Evolutionary conservation across 2,888 invertebrate genomes (phyloP), one percentile per base, ranked within the genome.

Genomic region (Caenorhabditis uteleia): DNA sequence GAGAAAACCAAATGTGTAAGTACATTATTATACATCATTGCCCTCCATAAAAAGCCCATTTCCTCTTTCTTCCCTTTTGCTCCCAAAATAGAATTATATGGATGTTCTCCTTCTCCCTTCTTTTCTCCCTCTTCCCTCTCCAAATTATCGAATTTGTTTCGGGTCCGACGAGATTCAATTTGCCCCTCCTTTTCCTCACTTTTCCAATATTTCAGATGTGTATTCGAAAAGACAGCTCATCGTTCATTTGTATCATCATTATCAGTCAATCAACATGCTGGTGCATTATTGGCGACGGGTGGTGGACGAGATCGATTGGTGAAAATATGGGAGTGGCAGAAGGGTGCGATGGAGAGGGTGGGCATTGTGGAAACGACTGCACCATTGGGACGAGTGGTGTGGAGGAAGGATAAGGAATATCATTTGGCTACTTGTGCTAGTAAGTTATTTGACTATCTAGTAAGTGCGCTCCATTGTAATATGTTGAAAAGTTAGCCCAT

Each of bases 301-400:
- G 75, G 75, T 38, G 75, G 75, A 42, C 61, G 75, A 40, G 75
- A 75, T 47, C 71, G 68, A 58, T 21, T 56, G 36, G 66, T 75
- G 12, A 66, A 69, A 34, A 58, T 75, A 21, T 75, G 74, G 74
- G 61, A 74, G 26, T 72, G 66, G 68, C 50, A 43, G 0, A 43
- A 40, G n/a, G 42, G 43, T 1, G 38, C 31, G 18, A 26, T 65
- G n/a, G 53, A 59, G 6, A 26, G 55, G 16, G 20, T 39, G 3
- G 46, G 29, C 6, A 39, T 51, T 14, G 54, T 75, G 3, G 75
- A 75, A 42, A 70, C 74, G 12, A 60, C 46, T 1, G 71, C 75
- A 2, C 70, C 71, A 2, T 43, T 75, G 2, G 70, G 64, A 31
- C 50, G 68, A 49, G 59, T 68, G 20, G 53, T 50, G 14, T 75